phyloP scores from a whole-genome alignment of 64 coral and sea anemone genomes.

The Stichodactyla helianthus region DNA sequence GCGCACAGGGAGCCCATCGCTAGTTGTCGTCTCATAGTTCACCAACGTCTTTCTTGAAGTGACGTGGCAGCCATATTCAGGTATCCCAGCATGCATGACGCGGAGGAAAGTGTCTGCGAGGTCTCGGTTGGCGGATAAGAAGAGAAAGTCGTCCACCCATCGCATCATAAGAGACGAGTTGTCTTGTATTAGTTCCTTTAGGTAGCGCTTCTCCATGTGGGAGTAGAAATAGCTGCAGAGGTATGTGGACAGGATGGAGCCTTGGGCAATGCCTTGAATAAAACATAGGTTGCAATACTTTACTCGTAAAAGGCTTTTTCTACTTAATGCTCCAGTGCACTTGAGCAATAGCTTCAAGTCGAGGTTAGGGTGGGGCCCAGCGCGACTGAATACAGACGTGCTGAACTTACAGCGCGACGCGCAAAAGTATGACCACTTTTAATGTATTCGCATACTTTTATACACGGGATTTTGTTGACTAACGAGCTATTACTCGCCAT shows the following conservation, averaged over 20 bases:
- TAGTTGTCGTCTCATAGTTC: conserved; percentile 56
- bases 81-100: conserved; percentile 73
- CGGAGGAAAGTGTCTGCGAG: conserved; percentile 54
- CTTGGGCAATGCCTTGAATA: conserved; percentile 79
- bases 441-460: too few relatives aligned
- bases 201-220: conserved; percentile 71
- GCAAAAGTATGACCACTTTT: too few relatives aligned
- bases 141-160: conserved; percentile 86
- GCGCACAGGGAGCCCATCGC: conserved; percentile 49
- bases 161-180: conserved; percentile 76
- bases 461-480: too few relatives aligned
- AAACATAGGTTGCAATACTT: neutral
- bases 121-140: conserved; percentile 45
- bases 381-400: too few relatives aligned
- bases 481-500: too few relatives aligned
- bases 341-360: too few relatives aligned
- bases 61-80: conserved; percentile 77
- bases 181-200: conserved; percentile 38
- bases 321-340: too few relatives aligned
- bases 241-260: conserved; percentile 65
- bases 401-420: too few relatives aligned
- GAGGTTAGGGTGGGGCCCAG: too few relatives aligned
- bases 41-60: conserved; percentile 66
- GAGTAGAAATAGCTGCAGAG: conserved; percentile 81
- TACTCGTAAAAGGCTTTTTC: too few relatives aligned